phyloP scores from a whole-genome alignment of 2,113 vertebrate genomes.

The Australoheros scitulus region DNA sequence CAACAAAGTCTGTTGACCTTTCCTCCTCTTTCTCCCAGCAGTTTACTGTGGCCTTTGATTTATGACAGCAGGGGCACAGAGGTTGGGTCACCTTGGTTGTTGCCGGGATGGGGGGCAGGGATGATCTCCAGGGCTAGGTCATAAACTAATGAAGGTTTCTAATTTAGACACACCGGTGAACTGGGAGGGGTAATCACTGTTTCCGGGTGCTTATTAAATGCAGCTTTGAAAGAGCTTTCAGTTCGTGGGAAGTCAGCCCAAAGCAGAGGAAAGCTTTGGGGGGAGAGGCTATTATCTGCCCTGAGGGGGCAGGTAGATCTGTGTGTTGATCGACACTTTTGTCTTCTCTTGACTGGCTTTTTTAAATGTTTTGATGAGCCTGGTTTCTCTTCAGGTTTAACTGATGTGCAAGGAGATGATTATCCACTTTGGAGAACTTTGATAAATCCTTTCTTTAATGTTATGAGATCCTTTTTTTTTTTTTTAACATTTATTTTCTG shows the following conservation, averaged over 20 bases:
- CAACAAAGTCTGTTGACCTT: conserved; percentile 82
- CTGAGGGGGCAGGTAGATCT: conserved; percentile 71
- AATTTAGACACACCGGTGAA: conserved; percentile 80
- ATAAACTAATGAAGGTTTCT: conserved; percentile 81
- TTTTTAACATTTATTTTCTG: background rate
- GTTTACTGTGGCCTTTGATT: conserved; percentile 71
- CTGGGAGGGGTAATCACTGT: conserved; percentile 78
- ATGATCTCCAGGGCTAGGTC: conserved; percentile 66
- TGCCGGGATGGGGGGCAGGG: conserved; percentile 67
- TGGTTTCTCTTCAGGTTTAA: conserved; percentile 32
- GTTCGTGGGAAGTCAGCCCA: conserved; percentile 72
- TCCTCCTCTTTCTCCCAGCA: conserved; percentile 77
- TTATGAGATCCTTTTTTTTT: background rate
- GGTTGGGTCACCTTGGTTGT: conserved; percentile 72
- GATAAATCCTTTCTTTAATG: background rate
- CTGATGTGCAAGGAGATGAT: background rate
- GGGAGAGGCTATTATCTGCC: conserved; percentile 62
- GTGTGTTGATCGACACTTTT: conserved; percentile 65
- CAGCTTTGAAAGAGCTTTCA: conserved; percentile 76
- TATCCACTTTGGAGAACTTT: background rate
- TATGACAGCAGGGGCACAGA: conserved; percentile 69
- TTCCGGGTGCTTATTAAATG: conserved; percentile 82
- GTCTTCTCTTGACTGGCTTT: conserved; percentile 65
- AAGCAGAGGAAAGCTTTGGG: conserved; percentile 64
- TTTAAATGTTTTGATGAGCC: conserved; percentile 59